Base-by-base conservation (phyloP, 2,113 vertebrate genomes). In the Microcebus tavaratra region DNA sequence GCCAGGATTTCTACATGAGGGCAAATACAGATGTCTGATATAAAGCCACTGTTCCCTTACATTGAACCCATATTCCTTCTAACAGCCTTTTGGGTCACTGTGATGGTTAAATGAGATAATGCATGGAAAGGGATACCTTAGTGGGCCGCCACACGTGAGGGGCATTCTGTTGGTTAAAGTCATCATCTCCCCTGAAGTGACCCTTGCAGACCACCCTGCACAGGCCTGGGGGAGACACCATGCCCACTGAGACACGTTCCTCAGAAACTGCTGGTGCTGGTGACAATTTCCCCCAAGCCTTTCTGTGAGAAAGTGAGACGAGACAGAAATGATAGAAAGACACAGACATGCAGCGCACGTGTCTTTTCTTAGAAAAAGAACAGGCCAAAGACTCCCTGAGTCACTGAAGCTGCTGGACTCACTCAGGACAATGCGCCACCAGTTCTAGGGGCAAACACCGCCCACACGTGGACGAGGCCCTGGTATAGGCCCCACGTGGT, bases 391-490 rank as follows among this genome's bases (percentile, higher is more conserved):
- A 94, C 61, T 34, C 13, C 8, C 25, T 1, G 18, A 78, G 11
- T 87, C 14, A 36, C 8, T 21, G 36, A 53, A 80, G 8, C 70
- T 63, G 48, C 42, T 79, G 48, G 73, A 82, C 45, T 95, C 21
- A 21, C 12, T 23, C 12, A 42, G 45, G 65, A 50, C 65, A 85
- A 53, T 2, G 39, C 3, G 27, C 10, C 1, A 0, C 80, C 78
- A 31, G 29, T 63, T 75, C 50, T 76, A 36, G 48, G 2, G 42
- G 15, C 57, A 83, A 50, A 72, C 31, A 78, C 53, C 45, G 45
- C 21, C 67, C 48, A 63, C 59, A 61, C 0, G 1, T 0, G 17
- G 67, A 61, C 3, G 6, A 73, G 42, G 61, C 39, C 59, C 29
- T 75, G 67, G 57, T 23, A 12, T 27, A 31, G 11, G 48, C 55